phyloP scores from a whole-genome alignment of 2,113 vertebrate genomes.

The Galeopterus variegatus region DNA sequence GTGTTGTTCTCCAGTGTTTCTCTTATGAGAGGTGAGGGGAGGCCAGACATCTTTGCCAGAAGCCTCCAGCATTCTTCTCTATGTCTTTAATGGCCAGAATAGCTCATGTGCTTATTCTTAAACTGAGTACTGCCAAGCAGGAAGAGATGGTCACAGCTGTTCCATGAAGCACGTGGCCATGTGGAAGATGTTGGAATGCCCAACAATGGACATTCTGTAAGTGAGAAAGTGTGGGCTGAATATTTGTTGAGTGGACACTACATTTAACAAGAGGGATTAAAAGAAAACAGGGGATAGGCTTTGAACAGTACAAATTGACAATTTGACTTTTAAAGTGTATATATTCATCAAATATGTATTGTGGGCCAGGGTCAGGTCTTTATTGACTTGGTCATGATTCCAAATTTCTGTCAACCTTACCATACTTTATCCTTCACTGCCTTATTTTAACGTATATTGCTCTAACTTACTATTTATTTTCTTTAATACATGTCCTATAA shows the following conservation, averaged over 20 bases:
- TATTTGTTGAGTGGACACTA: not conserved
- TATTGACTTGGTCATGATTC: not conserved
- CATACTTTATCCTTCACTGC: not conserved
- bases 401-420: not conserved
- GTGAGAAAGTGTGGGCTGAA: not conserved
- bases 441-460: not conserved
- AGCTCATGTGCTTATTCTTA: not conserved
- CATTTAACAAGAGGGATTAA: not conserved
- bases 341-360: not conserved
- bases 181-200: not conserved
- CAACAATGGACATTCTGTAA: not conserved
- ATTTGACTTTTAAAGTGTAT: not conserved
- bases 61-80: not conserved
- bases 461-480: not conserved
- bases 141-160: rapidly evolving
- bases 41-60: not conserved
- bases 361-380: not conserved
- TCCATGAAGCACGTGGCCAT: not conserved
- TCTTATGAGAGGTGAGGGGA: rapidly evolving
- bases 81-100: not conserved
- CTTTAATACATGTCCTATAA: not conserved
- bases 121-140: not conserved
- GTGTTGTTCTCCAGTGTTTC: not conserved
- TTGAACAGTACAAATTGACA: not conserved
- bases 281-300: not conserved